A percentile compares a stretch with the other conserved stretches of the same genome.
These are phyloP conservation scores for Rhea pennata DNA, from an alignment of 2,113 vertebrate genomes.

Conservation along the genomic window DNA sequence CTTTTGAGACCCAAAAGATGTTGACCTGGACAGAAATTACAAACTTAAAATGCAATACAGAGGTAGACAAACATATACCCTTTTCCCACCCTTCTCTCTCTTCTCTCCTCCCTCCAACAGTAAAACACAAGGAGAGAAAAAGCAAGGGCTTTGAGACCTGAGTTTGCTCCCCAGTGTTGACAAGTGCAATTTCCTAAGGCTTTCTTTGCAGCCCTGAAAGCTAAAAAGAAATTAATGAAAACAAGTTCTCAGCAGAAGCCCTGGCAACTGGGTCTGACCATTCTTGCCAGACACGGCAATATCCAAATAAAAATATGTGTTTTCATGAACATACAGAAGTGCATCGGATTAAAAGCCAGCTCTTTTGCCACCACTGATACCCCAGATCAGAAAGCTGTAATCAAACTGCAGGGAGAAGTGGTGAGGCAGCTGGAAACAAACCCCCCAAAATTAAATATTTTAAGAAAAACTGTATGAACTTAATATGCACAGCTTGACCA, in stretches of 20 bases:
- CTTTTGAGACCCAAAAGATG: not conserved
- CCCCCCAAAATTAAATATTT: not conserved
- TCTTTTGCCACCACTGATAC: not conserved
- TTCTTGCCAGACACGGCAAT: not conserved
- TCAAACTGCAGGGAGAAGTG: not conserved
- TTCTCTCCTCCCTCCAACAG: not conserved
- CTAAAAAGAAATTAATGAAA: not conserved
- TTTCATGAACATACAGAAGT: not conserved
- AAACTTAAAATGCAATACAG: not conserved
- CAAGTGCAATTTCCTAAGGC: not conserved
- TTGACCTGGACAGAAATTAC: not conserved
- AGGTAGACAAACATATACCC: not conserved
- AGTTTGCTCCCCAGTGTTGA: not conserved
- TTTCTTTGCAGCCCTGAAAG: not conserved
- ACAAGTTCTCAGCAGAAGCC: not conserved
- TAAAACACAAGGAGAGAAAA: not conserved
- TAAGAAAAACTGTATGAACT: not conserved
- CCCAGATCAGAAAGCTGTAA: not conserved
- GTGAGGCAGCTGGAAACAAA: not conserved
- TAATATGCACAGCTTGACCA: fast-evolving
- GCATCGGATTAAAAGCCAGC: not conserved
- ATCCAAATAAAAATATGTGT: not conserved
- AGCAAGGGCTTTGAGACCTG: not conserved
- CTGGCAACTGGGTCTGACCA: not conserved
- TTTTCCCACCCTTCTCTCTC: not conserved